phyloP scores from a whole-genome alignment of 2,113 vertebrate genomes.

The Oreochromis tanganicae region DNA sequence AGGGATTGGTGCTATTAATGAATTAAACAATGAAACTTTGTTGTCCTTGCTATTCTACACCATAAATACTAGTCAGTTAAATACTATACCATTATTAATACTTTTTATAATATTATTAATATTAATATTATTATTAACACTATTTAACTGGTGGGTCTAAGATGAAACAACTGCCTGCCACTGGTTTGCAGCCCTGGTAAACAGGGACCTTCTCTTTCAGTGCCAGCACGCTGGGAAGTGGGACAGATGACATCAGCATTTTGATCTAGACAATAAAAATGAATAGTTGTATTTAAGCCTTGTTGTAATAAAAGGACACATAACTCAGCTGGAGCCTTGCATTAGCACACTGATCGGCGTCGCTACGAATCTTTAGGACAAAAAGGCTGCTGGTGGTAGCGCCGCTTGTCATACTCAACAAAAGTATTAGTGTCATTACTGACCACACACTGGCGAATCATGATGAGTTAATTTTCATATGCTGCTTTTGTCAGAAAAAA shows the following conservation, averaged over 20 bases:
- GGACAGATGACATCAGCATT: neutral
- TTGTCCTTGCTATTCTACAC: neutral
- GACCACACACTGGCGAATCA: neutral
- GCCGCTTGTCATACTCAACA: neutral
- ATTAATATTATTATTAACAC: neutral
- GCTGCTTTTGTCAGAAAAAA: neutral
- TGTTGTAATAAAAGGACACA: neutral
- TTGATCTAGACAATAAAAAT: neutral
- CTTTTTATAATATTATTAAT: neutral
- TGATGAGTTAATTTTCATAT: neutral
- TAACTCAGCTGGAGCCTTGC: neutral
- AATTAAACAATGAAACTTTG: neutral
- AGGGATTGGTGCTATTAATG: neutral
- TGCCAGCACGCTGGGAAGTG: neutral
- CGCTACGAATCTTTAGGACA: neutral
- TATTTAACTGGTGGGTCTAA: neutral
- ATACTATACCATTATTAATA: neutral
- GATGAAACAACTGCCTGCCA: neutral
- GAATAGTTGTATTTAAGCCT: neutral
- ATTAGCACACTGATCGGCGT: neutral
- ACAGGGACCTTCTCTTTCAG: neutral
- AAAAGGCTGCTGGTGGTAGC: neutral
- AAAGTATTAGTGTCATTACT: neutral
- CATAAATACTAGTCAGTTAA: neutral
- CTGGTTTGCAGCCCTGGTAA: neutral